Base-by-base conservation (phyloP, 1,140 invertebrate genomes). In the Caenorhabditis briggsae region DNA sequence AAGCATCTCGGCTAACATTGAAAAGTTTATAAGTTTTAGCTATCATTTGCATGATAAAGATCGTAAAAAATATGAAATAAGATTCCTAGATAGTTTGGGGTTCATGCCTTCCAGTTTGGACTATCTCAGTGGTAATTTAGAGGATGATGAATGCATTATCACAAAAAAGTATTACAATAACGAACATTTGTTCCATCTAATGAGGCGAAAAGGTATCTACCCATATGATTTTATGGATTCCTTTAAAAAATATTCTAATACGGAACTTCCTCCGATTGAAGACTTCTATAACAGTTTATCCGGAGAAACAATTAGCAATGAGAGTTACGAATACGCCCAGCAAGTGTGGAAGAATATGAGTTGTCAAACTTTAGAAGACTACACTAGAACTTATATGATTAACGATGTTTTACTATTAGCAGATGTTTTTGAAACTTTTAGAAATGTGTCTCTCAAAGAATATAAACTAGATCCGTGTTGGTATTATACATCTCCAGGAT, bases 171-270 rank as follows among this genome's bases (percentile, higher is more conserved):
- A 41, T 46, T 86, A 82, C 23, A 64, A 64, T 23, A 20, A 64
- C 64, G 85, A 83, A 8, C 12, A 86, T 8, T 16, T 14, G 5
- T 86, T 86, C 23, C 12, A 88, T 25, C 56, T 89, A n/a, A n/a
- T 91, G 18, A 55, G 86, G 7, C 78, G 85, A 12, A 92, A 91
- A 87, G 90, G 90, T 18, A 87, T 91, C 14, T 92, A 91, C 55
- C 90, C 90, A 25, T 92, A 92, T 88, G 90, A 91, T 48, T 91
- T 90, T 82, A 88, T 91, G 55, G 87, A 90, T 83, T 70, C 65
- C 2, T 82, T 82, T 25, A 84, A 89, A 12, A 90, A 88, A 85
- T 91, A 90, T 83, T 43, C 90, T 23, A 88, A 91, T 53, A 88
- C 70, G 16, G 8, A 84, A 41, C 82, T 92, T 25, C 91, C 92